Conservation (phyloP, 2,113 vertebrate genomes). For the Eurystomus gularis region DNA sequence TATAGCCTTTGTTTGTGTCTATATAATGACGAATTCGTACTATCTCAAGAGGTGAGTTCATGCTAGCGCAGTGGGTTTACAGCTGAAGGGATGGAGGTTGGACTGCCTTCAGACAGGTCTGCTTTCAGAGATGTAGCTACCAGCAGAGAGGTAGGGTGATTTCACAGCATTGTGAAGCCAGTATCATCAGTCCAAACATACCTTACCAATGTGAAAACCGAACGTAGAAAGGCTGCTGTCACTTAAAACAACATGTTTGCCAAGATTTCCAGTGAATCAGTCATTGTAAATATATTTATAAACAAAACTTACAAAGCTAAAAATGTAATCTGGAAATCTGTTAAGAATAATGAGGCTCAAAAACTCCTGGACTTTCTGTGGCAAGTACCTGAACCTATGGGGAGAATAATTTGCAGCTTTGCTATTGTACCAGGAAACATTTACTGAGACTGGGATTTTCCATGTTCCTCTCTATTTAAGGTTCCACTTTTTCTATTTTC, state of each 20-base stretch:
- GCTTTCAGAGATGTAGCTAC: neutral
- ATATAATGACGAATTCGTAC: neutral
- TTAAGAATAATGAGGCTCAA: slow-evolving; percentile 27
- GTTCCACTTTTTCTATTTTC: neutral
- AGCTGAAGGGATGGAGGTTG: neutral
- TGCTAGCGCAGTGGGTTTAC: neutral
- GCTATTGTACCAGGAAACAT: neutral
- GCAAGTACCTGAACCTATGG: neutral
- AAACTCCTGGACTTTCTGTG: neutral
- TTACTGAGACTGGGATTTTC: neutral
- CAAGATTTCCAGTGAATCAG: neutral
- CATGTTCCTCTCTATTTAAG: neutral
- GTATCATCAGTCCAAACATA: neutral
- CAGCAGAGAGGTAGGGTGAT: neutral
- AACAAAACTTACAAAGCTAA: slow-evolving; percentile 7
- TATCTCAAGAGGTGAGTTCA: neutral
- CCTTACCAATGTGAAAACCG: neutral
- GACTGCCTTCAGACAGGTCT: neutral
- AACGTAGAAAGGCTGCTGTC: neutral
- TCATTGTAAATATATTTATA: slow-evolving; percentile 13
- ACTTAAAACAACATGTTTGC: neutral
- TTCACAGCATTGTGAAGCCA: neutral
- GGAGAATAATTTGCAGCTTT: slow-evolving; percentile 3
- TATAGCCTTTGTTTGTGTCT: neutral
- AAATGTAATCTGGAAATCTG: slow-evolving; percentile 13